Evolutionary conservation across 92 coral and sea anemone genomes (phyloP), one percentile per base, ranked within the genome.

Genomic region (Zoanthus sansibaricus): DNA sequence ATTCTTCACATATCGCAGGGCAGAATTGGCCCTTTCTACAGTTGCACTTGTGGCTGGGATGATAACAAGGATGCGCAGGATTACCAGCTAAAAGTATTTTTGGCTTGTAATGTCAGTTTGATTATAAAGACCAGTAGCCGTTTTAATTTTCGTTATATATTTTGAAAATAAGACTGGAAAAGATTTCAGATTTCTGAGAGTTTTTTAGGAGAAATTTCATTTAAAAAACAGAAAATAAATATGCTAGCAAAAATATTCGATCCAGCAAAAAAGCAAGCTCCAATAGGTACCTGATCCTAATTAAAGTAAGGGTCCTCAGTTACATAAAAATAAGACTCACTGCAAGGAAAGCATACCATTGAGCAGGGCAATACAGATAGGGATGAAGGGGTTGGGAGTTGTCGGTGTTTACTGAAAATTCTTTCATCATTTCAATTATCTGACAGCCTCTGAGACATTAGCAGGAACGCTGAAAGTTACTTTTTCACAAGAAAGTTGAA

Each of bases 401-500:
- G 64, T 56, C 64, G 64, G 64, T 56, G 64, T 56, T 56, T 56
- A 56, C 64, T 56, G 64, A 56, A 56, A 56, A 56, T 56, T 56
- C 64, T 56, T 56, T n/a, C n/a, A n/a, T n/a, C n/a, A 56, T 56
- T 56, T 56, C 64, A 56, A 56, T 4, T 56, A 56, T 56, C 64
- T 56, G 64, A 56, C 64, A 56, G 64, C 64, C n/a, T 56, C 64
- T 56, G 64, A 56, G 64, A 56, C 67, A 59, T 13, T 59, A 59
- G 68, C 68, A 59, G 25, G 68, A 59, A 59, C 68, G 25, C 21
- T 14, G 68, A 59, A 59, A 0, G 20, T 59, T 59, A 59, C 15
- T 59, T 59, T 59, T 59, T 59, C 68, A 59, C 68, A 59, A 59
- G 68, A 59, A 59, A 59, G 68, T 59, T 59, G 68, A 59, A 59